Evolutionary conservation across 2,888 invertebrate species (phyloP).

Genomic region (Mimas tiliae): DNA sequence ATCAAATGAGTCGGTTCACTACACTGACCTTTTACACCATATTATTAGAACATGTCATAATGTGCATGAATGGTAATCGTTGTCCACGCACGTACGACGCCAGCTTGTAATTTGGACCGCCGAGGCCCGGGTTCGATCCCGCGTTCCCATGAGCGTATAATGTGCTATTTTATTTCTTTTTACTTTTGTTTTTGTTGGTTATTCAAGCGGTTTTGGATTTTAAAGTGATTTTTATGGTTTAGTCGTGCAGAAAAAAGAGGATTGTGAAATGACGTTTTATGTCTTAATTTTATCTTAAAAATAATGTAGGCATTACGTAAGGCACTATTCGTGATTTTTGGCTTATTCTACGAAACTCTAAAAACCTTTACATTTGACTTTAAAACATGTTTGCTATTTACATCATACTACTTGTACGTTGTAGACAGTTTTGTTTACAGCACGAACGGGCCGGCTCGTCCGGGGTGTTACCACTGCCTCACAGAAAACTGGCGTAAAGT

Average conservation of each 20-base stretch:
- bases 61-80: conserved; percentile 11
- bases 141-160: conserved; percentile 21
- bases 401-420: too few species aligned
- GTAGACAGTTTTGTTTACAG: too few species aligned
- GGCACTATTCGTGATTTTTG: too few species aligned
- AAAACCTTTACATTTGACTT: too few species aligned
- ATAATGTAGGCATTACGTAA: too few species aligned
- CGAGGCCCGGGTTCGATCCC: conserved; percentile 28
- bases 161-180: conserved; percentile 6
- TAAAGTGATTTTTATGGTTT: neutral
- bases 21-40: conserved; percentile 11
- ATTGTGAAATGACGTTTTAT: neutral
- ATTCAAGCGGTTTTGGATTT: neutral
- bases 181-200: too few species aligned
- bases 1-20: neutral
- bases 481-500: too few species aligned
- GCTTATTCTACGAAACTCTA: too few species aligned
- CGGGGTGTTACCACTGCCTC: too few species aligned
- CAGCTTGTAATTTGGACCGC: conserved; percentile 35
- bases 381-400: too few species aligned
- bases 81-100: conserved; percentile 33
- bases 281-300: neutral
- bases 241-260: neutral
- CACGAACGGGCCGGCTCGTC: too few species aligned
- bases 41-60: conserved; percentile 22